Percentiles rank a stretch among this genome's conserved stretches.
These are phyloP conservation scores for Deladenus siricidicola DNA, from an alignment of 2,888 invertebrate genomes.

Conservation along the genomic window DNA sequence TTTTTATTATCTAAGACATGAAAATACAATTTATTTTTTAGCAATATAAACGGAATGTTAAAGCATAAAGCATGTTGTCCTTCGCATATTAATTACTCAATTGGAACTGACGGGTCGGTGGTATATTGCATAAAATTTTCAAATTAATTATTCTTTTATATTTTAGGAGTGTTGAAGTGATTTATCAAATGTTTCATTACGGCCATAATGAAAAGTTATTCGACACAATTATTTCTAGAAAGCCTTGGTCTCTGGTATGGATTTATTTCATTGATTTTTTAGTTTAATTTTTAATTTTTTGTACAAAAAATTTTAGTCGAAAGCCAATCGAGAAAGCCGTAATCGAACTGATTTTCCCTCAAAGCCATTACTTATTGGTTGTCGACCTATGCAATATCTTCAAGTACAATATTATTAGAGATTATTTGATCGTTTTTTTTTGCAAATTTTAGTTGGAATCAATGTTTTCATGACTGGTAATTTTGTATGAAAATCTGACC, in stretches of 20 bases:
- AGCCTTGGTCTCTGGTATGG: conserved; percentile 6
- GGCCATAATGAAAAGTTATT: not conserved
- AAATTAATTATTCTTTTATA: not conserved
- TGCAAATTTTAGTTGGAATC: no score
- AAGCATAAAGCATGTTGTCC: conserved; percentile 6
- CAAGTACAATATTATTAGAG: no score
- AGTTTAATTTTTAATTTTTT: not conserved
- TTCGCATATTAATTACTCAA: conserved; percentile 1
- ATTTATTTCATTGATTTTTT: not conserved
- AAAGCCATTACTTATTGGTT: not conserved
- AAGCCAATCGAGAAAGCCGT: conserved; percentile 6
- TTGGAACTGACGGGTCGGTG: not conserved
- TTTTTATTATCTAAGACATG: no score
- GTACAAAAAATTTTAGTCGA: conserved; percentile 1
- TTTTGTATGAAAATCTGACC: no score
- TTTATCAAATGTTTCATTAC: conserved; percentile 4
- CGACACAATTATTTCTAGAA: not conserved
- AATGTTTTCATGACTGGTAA: no score
- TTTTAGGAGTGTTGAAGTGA: conserved; percentile 3
- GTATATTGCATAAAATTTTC: not conserved
- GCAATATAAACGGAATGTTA: not conserved
- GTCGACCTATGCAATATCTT: conserved; percentile 5
- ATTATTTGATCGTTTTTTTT: no score
- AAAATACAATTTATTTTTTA: not conserved
- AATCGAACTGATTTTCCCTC: not conserved